Evolutionary conservation across 2,113 vertebrate species (phyloP).

Genomic region (Ctenomys sociabilis): DNA sequence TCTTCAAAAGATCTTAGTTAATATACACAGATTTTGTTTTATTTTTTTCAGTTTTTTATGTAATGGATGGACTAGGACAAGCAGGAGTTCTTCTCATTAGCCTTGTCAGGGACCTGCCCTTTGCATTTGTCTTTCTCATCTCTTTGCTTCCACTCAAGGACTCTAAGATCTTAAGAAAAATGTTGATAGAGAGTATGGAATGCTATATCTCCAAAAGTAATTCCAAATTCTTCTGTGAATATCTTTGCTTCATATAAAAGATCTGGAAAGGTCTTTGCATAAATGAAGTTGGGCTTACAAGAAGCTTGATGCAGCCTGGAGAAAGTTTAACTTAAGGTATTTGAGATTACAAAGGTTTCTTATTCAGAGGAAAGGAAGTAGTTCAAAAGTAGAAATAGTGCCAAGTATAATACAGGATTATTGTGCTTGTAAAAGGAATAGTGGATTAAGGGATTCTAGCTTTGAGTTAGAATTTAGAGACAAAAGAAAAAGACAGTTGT

Average conservation of each 20-base stretch:
- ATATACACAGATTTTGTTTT: neutral
- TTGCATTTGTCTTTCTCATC: neutral
- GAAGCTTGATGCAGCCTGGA: constrained; percentile 32
- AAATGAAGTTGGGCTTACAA: constrained; percentile 41
- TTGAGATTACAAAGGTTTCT: neutral
- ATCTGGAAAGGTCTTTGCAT: constrained; percentile 52
- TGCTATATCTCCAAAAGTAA: neutral
- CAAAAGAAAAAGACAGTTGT: neutral
- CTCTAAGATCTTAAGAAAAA: constrained; percentile 27
- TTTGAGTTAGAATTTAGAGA: neutral
- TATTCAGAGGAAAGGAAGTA: neutral
- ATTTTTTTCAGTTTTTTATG: neutral
- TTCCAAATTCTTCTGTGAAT: neutral
- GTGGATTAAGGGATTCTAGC: neutral
- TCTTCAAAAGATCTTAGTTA: neutral
- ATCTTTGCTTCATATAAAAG: neutral
- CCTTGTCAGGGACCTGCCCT: neutral
- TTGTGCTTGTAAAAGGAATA: neutral
- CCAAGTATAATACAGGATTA: neutral
- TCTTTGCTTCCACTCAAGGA: neutral
- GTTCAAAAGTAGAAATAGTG: neutral
- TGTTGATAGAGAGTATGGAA: neutral
- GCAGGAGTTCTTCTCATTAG: neutral
- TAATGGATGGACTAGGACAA: fast-evolving
- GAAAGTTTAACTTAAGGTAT: constrained; percentile 7